phyloP scores from a whole-genome alignment of 1,140 invertebrate genomes.

The Protaetia brevitarsis region DNA sequence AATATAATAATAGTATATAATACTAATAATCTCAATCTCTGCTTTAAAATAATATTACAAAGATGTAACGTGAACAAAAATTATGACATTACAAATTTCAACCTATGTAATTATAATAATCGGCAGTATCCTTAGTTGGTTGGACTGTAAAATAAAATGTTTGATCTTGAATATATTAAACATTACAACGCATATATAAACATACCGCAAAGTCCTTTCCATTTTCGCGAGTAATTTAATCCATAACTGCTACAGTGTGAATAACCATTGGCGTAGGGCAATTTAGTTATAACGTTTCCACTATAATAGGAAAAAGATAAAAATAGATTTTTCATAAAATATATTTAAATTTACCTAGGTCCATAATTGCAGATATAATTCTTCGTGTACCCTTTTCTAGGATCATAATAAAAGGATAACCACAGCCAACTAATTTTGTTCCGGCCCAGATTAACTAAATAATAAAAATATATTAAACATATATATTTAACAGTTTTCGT shows the following conservation, averaged over 20 bases:
- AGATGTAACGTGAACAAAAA: too few relatives aligned
- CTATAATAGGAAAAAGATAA: not conserved
- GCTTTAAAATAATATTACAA: too few relatives aligned
- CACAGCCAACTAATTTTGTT: constrained; percentile 75
- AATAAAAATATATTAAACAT: constrained; percentile 26
- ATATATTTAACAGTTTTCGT: not conserved
- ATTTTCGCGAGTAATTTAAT: not conserved
- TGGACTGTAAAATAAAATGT: too few relatives aligned
- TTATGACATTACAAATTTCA: too few relatives aligned
- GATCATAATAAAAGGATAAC: constrained; percentile 74
- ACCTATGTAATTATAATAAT: too few relatives aligned
- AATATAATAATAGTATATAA: too few relatives aligned
- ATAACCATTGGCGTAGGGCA: not conserved
- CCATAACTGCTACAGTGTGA: not conserved
- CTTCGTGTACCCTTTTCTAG: constrained; percentile 68
- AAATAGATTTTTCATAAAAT: not conserved
- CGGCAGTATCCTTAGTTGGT: too few relatives aligned
- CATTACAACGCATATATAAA: too few relatives aligned
- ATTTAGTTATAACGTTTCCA: not conserved
- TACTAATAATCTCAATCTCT: too few relatives aligned
- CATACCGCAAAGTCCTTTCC: not conserved
- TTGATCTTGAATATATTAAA: too few relatives aligned
- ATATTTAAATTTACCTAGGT: constrained; percentile 58
- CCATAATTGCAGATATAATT: constrained; percentile 86
- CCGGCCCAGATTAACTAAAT: constrained; percentile 75